Evolutionary conservation across 2,113 vertebrate species (phyloP).

Genomic region (Petroica traversi): DNA sequence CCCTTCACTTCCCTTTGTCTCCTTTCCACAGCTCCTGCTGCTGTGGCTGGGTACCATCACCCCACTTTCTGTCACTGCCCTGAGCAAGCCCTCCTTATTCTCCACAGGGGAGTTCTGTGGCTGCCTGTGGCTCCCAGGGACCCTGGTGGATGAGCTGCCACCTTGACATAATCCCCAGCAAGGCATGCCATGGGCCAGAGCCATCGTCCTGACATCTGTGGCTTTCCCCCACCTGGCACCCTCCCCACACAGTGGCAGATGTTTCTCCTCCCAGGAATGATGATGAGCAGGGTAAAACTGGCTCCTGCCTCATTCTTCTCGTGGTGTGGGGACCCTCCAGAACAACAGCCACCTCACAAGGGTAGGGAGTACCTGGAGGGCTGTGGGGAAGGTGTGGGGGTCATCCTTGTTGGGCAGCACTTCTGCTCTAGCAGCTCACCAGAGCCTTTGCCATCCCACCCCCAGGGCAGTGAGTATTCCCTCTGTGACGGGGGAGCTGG

Average conservation of each 20-base stretch:
- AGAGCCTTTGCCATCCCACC: neutral
- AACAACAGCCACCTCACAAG: neutral
- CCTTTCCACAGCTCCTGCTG: neutral
- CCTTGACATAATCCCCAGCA: neutral
- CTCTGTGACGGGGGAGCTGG: neutral
- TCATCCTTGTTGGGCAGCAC: neutral
- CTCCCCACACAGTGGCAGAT: neutral
- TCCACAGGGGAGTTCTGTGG: neutral
- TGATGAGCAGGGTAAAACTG: rapidly evolving
- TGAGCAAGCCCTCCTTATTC: neutral
- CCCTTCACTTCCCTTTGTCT: neutral
- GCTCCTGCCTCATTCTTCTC: neutral
- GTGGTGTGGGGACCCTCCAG: rapidly evolving
- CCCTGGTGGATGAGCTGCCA: neutral
- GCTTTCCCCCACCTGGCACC: neutral
- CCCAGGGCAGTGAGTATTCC: neutral
- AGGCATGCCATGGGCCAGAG: neutral
- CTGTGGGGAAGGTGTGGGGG: rapidly evolving
- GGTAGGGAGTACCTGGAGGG: neutral
- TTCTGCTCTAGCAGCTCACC: neutral
- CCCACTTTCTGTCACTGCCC: neutral
- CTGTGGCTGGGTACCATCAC: neutral
- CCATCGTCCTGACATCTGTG: neutral
- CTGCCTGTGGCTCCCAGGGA: neutral
- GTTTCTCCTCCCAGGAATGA: neutral